Evolutionary conservation across 2,888 invertebrate species (phyloP), one percentile per base, ranked within the genome.

Genomic region (Listrodromus nycthemerus): DNA sequence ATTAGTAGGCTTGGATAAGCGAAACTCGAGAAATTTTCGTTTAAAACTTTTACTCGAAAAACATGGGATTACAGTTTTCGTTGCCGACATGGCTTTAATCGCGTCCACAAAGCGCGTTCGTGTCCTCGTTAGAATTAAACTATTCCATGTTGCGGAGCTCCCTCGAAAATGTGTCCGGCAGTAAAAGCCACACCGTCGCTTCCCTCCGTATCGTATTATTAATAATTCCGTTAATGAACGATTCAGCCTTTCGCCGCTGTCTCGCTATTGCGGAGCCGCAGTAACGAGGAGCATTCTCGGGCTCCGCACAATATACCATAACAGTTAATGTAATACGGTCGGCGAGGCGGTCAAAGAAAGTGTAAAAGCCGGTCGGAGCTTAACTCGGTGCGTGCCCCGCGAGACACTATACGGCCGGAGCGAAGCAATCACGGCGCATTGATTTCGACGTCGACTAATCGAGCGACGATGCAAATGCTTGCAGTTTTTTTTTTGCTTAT

Each of bases 171-270:
- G 52, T 61, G 10, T 52, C 24, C 61, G 45, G 16, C 50, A 63
- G 70, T 45, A 61, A 71, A 80, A 82, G 76, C 52, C 73, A 76
- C 45, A 41, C n/a, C 70, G 63, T n/a, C 21, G 65, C 58, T 21
- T n/a, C 58, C 37, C 30, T 55, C 27, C 69, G 48, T 63, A 81
- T 74, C 82, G 75, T 86, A 87, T 86, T 87, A 89, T 89, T 88
- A 89, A 89, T 88, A 89, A 89, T 88, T 87, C 85, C 81, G 81
- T 83, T 88, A 87, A 88, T 87, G 87, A 89, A 87, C 86, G 84
- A 86, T 89, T 87, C 85, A 87, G 83, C 83, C 86, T 86, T 86
- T 86, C 81, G 80, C 79, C 76, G 61, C 27, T 61, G 83, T 16
- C 73, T 63, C 55, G 76, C 70, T 69, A 83, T 83, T 77, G 77